phyloP scores from a whole-genome alignment of 2,113 vertebrate species.

The Solea senegalensis region DNA sequence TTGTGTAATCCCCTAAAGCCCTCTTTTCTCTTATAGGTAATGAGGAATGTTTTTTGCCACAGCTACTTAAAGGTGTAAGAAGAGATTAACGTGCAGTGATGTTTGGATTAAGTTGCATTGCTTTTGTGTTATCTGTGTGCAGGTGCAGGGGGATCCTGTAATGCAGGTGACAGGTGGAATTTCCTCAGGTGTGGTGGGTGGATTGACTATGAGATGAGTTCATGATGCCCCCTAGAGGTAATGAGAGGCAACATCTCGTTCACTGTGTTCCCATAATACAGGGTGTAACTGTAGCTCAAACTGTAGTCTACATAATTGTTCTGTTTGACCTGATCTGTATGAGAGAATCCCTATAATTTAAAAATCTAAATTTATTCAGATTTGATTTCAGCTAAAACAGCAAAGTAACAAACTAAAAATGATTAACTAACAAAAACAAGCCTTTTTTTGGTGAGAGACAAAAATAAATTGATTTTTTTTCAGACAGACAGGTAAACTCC shows the following conservation, averaged over 20 bases:
- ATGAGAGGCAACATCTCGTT: background rate
- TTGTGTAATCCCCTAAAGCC: background rate
- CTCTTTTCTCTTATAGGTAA: background rate
- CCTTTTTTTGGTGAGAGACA: background rate
- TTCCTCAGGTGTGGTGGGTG: conserved; percentile 39
- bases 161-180: conserved; percentile 44
- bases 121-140: conserved; percentile 23
- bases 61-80: background rate
- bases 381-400: too few relatives aligned
- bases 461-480: background rate
- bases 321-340: too few relatives aligned
- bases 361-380: too few relatives aligned
- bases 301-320: too few relatives aligned
- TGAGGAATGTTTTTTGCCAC: background rate
- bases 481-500: conserved; percentile 1
- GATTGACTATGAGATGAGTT: conserved; percentile 6
- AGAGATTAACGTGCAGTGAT: conserved; percentile 11
- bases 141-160: background rate
- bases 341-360: too few relatives aligned
- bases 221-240: conserved; percentile 48
- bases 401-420: background rate
- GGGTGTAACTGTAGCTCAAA: too few relatives aligned
- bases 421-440: background rate
- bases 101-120: conserved; percentile 13
- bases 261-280: background rate